Conservation (phyloP, 2,113 vertebrate genomes). For the Poecile atricapillus region DNA sequence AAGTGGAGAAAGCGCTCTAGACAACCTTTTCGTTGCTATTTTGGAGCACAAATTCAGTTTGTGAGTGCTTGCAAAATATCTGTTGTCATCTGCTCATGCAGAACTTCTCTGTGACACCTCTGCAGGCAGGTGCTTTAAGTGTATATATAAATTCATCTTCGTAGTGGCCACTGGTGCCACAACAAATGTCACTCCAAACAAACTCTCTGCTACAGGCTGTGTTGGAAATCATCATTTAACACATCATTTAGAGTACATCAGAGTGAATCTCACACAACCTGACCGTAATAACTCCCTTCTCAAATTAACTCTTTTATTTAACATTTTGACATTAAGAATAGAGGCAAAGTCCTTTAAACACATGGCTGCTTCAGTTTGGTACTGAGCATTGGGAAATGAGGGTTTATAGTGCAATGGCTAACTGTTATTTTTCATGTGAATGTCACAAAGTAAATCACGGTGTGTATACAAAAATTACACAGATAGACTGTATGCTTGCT, state of each 20-base stretch:
- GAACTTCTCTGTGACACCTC: slow-evolving; percentile 40
- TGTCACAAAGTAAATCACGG: slow-evolving; percentile 26
- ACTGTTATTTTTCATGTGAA: background rate
- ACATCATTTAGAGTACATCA: slow-evolving; percentile 66
- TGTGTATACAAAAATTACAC: background rate
- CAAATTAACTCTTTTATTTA: slow-evolving; percentile 56
- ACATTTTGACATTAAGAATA: slow-evolving; percentile 11
- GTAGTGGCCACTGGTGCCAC: slow-evolving; percentile 50
- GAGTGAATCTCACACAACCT: slow-evolving; percentile 59
- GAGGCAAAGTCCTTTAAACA: slow-evolving; percentile 22
- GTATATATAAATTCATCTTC: slow-evolving; percentile 42
- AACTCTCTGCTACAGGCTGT: slow-evolving; percentile 57
- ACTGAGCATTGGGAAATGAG: background rate
- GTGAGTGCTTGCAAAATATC: background rate
- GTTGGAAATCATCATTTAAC: slow-evolving; percentile 71
- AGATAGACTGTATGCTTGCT: background rate
- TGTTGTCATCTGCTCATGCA: slow-evolving; percentile 52
- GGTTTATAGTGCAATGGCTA: background rate
- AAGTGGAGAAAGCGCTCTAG: background rate
- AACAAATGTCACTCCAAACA: slow-evolving; percentile 66
- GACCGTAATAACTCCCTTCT: slow-evolving; percentile 53
- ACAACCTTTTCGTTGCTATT: background rate
- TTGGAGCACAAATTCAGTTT: background rate
- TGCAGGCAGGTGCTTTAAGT: slow-evolving; percentile 44
- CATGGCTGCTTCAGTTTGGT: background rate